These are phyloP conservation scores for Plutomurus gul DNA, from an alignment of 1,140 invertebrate genomes.

Conservation along the genomic window DNA sequence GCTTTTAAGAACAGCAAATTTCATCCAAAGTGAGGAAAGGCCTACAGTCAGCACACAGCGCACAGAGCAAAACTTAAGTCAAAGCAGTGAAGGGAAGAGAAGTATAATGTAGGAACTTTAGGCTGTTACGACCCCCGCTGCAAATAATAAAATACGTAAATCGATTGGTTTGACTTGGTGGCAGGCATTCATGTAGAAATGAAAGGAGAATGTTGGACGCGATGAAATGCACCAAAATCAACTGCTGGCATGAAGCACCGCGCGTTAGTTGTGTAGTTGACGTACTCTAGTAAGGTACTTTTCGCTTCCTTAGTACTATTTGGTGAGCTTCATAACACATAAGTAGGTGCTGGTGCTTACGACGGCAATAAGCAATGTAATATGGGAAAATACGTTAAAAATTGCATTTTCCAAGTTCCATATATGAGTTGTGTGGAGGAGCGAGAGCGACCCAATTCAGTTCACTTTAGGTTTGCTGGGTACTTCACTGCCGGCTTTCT, in stretches of 20 bases:
- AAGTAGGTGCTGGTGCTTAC: background rate
- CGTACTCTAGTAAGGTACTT: background rate
- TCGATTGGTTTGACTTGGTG: conserved; percentile 8
- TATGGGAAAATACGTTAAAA: conserved; percentile 21
- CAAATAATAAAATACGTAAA: conserved; percentile 28
- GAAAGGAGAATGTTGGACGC: too few relatives aligned
- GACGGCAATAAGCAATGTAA: conserved; percentile 14
- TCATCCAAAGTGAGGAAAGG: background rate
- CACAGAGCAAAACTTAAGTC: background rate
- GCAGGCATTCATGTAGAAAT: conserved; percentile 1
- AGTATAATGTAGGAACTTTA: background rate
- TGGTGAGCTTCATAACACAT: background rate
- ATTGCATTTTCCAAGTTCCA: background rate
- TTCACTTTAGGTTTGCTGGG: background rate
- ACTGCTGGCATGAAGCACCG: background rate
- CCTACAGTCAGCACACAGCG: background rate
- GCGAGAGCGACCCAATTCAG: background rate
- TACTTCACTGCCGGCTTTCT: background rate
- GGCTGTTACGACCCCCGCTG: conserved; percentile 3
- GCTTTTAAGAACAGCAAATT: background rate
- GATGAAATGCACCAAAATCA: conserved; percentile 16
- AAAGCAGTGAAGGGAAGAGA: background rate
- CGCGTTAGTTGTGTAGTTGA: background rate
- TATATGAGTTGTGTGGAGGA: background rate
- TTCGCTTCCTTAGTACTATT: background rate